Percentiles rank a stretch among this genome's conserved stretches.
Conservation (phyloP, 1,140 invertebrate genomes). For the Drosophila virilis region DNA sequence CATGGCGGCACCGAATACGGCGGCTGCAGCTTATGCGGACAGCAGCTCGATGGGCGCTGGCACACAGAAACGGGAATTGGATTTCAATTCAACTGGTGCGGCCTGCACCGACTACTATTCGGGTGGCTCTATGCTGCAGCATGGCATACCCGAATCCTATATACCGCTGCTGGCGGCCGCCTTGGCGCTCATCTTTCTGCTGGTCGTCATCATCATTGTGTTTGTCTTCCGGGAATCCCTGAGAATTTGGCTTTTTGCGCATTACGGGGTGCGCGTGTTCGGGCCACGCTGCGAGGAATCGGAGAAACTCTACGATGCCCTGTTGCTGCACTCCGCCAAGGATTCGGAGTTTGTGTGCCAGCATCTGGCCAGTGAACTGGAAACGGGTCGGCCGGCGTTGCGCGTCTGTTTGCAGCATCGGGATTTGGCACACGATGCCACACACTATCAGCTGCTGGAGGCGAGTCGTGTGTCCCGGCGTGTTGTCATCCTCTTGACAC, state of each 20-base stretch:
- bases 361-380: slow-evolving; percentile 92
- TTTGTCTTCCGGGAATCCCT: slow-evolving; percentile 94
- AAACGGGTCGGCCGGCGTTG: slow-evolving; percentile 89
- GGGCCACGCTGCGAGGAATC: slow-evolving; percentile 88
- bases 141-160: slow-evolving; percentile 93
- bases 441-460: slow-evolving; percentile 90
- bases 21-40: slow-evolving; percentile 84
- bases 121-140: slow-evolving; percentile 92
- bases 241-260: slow-evolving; percentile 93
- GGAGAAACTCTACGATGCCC: slow-evolving; percentile 95
- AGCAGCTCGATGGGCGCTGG: slow-evolving; percentile 71
- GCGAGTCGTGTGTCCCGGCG: slow-evolving; percentile 93
- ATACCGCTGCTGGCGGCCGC: slow-evolving; percentile 93
- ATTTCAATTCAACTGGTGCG: slow-evolving; percentile 89
- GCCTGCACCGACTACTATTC: slow-evolving; percentile 93
- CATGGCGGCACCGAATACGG: slow-evolving; percentile 88
- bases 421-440: slow-evolving; percentile 88
- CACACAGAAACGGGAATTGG: slow-evolving; percentile 87
- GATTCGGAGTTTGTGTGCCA: slow-evolving; percentile 95
- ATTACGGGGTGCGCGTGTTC: slow-evolving; percentile 93
- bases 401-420: slow-evolving; percentile 94
- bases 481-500: slow-evolving; percentile 91
- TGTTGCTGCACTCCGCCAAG: slow-evolving; percentile 96
- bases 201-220: slow-evolving; percentile 90
- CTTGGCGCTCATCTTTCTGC: slow-evolving; percentile 89